Percentiles rank a stretch among this genome's conserved stretches.
Evolutionary conservation across 2,888 invertebrate species (phyloP).

Genomic region (Dynastes maya): DNA sequence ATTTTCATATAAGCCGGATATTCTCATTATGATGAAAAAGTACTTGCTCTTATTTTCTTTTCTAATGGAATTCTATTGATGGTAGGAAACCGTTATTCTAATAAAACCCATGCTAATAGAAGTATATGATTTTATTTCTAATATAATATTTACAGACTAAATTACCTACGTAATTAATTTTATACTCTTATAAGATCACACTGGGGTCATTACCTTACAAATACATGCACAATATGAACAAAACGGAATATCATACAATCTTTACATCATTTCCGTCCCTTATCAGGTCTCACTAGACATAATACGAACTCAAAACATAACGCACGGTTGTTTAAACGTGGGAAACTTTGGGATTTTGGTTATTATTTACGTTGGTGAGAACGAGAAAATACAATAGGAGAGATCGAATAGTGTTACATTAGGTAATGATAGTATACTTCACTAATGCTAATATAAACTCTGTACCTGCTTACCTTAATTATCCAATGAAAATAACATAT

Average conservation of each 20-base stretch:
- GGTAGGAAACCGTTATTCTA: not conserved
- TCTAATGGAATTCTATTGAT: too few relatives aligned
- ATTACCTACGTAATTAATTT: slow-evolving; percentile 63
- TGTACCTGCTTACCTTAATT: not conserved
- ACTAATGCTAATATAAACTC: not conserved
- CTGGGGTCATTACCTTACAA: slow-evolving; percentile 67
- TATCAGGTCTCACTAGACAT: slow-evolving; percentile 25
- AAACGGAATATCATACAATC: slow-evolving; percentile 55
- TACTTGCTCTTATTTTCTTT: too few relatives aligned
- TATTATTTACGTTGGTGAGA: slow-evolving; percentile 5
- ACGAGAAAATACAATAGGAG: not conserved
- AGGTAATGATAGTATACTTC: slow-evolving; percentile 1
- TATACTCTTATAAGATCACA: slow-evolving; percentile 66
- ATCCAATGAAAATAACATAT: not conserved
- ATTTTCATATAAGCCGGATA: too few relatives aligned
- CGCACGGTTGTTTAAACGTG: slow-evolving; percentile 27
- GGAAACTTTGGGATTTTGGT: slow-evolving; percentile 11
- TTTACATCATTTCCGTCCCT: slow-evolving; percentile 42
- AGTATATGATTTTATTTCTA: slow-evolving; percentile 68
- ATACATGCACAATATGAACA: slow-evolving; percentile 67
- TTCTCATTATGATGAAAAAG: too few relatives aligned
- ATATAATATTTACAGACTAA: slow-evolving; percentile 63
- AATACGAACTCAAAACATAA: slow-evolving; percentile 24
- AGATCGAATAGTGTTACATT: not conserved
- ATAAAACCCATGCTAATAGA: slow-evolving; percentile 60